Evolutionary conservation across 2,113 vertebrate species (phyloP).

Genomic region (Clarias macrocephalus): DNA sequence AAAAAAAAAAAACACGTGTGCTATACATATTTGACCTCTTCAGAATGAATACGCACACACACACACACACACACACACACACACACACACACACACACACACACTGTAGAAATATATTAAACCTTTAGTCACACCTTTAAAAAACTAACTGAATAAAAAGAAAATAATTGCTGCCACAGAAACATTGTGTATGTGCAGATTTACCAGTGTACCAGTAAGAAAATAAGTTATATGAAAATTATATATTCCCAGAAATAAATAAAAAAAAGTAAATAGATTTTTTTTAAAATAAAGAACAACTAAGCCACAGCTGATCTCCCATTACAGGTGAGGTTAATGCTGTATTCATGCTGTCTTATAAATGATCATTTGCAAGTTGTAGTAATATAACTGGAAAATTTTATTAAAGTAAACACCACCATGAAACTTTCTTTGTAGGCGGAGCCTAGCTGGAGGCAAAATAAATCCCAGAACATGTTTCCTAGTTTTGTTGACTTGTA

Average conservation of each 20-base stretch:
- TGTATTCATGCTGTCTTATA: background rate
- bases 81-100: background rate
- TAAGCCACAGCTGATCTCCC: background rate
- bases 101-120: background rate
- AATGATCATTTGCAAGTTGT: background rate
- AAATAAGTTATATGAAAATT: background rate
- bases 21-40: slow-evolving; percentile 36
- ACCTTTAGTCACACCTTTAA: background rate
- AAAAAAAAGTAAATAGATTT: background rate
- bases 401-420: background rate
- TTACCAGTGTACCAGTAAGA: background rate
- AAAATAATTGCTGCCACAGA: background rate
- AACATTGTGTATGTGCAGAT: background rate
- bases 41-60: background rate
- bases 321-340: background rate
- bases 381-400: background rate
- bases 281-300: background rate
- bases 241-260: background rate
- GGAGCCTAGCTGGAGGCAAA: too few species aligned
- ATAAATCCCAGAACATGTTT: too few species aligned
- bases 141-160: background rate
- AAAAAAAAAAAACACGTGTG: background rate
- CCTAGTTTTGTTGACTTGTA: too few species aligned
- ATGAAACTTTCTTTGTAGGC: background rate
- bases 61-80: background rate